phyloP scores from a whole-genome alignment of 37 sponge, comb jelly and placozoan species.

The Cladorhizidae sp. region DNA sequence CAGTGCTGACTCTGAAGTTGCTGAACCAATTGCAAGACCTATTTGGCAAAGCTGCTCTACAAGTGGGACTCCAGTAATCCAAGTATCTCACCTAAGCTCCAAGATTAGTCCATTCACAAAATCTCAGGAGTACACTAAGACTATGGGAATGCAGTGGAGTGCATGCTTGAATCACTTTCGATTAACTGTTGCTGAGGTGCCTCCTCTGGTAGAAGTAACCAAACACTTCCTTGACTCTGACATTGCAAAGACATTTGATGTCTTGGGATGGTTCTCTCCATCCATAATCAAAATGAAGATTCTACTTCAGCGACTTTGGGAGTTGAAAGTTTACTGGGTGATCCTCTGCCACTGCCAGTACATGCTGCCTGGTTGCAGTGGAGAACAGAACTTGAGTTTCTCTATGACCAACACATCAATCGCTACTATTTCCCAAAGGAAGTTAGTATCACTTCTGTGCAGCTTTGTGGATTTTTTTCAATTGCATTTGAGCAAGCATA shows the following conservation, averaged over 20 bases:
- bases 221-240: neutral
- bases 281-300: neutral
- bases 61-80: constrained; percentile 3
- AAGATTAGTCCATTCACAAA: neutral
- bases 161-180: neutral
- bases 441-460: neutral
- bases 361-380: neutral
- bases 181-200: neutral
- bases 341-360: neutral
- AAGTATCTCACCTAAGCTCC: neutral
- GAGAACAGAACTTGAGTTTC: neutral
- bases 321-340: neutral
- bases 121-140: neutral
- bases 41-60: neutral
- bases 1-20: neutral
- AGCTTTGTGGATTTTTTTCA: constrained; percentile 1
- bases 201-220: neutral
- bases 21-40: neutral
- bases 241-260: constrained; percentile 1
- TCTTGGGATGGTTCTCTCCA: neutral
- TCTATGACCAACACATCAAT: neutral
- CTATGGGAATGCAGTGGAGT: constrained; percentile 3
- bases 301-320: neutral
- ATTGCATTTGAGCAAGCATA: neutral
- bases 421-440: neutral